phyloP scores from a whole-genome alignment of 1,140 invertebrate genomes.

The Ceratitis capitata region DNA sequence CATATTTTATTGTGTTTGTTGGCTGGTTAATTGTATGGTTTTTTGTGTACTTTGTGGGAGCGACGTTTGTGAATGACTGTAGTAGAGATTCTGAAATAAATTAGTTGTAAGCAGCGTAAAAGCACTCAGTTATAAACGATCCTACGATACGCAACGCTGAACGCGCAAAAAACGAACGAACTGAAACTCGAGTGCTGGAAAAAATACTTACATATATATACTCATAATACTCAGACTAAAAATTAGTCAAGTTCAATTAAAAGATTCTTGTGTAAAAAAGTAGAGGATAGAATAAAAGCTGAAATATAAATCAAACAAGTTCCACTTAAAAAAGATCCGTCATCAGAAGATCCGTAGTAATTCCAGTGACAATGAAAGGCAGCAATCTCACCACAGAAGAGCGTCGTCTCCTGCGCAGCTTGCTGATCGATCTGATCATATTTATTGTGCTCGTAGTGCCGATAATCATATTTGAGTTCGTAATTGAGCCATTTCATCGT shows the following conservation, averaged over 20 bases:
- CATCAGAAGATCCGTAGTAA: too few relatives aligned
- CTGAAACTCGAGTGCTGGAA: background rate
- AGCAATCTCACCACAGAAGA: conserved; percentile 3
- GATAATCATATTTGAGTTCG: conserved; percentile 76
- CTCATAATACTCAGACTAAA: background rate
- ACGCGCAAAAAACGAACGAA: conserved; percentile 17
- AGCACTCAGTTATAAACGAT: conserved; percentile 12
- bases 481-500: conserved; percentile 81
- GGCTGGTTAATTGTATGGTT: background rate
- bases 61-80: background rate
- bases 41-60: background rate
- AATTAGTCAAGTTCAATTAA: background rate
- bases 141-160: conserved; percentile 38
- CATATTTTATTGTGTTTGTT: background rate
- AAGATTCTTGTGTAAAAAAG: background rate
- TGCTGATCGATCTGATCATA: conserved; percentile 54
- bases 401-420: conserved; percentile 45
- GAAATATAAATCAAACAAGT: background rate
- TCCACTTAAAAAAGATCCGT: background rate
- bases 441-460: conserved; percentile 65
- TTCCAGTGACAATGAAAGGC: conserved; percentile 10
- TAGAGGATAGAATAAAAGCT: background rate
- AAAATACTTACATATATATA: background rate
- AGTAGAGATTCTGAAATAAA: conserved; percentile 9
- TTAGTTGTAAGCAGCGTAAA: background rate